Conservation (phyloP, 2,797 vertebrate species). For the Fistularia commersonii region DNA sequence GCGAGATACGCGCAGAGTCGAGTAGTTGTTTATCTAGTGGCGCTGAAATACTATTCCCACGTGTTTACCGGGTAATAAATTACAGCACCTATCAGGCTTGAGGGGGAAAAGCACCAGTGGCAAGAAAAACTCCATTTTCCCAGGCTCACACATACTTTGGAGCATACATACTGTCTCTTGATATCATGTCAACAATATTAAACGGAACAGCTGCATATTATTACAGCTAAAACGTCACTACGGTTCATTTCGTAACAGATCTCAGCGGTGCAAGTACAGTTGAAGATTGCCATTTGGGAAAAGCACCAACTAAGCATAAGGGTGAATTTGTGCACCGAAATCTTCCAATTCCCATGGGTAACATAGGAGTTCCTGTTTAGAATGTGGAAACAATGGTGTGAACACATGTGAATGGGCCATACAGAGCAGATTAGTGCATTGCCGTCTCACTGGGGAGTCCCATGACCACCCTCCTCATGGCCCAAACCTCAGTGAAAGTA, state of each 20-base stretch:
- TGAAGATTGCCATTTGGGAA: constrained; percentile 1
- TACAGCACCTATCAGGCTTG: constrained; percentile 48
- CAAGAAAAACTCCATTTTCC: constrained; percentile 48
- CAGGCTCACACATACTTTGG: constrained; percentile 34
- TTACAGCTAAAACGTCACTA: constrained; percentile 10
- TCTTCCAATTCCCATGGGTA: constrained; percentile 46
- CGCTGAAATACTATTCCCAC: constrained; percentile 73
- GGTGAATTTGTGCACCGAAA: constrained; percentile 26
- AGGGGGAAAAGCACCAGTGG: constrained; percentile 14
- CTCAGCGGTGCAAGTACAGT: constrained; percentile 1
- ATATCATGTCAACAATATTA: constrained; percentile 7
- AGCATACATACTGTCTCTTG: constrained; percentile 13
- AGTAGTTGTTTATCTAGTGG: constrained; percentile 69
- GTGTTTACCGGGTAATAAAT: constrained; percentile 76
- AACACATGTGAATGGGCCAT: constrained; percentile 64
- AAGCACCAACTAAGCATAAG: too few relatives aligned
- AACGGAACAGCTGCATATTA: constrained; percentile 19
- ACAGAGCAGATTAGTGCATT: constrained; percentile 63
- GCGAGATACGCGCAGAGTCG: constrained; percentile 67
- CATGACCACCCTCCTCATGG: constrained; percentile 58
- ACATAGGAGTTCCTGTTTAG: constrained; percentile 55
- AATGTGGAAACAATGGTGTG: constrained; percentile 66
- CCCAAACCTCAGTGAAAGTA: constrained; percentile 58
- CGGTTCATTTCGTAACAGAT: constrained; percentile 15
- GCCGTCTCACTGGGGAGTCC: constrained; percentile 64